Percentiles rank a stretch among this genome's conserved stretches.
phyloP scores from a whole-genome alignment of 2,888 invertebrate species.

The Dryocosmus kuriphilus region DNA sequence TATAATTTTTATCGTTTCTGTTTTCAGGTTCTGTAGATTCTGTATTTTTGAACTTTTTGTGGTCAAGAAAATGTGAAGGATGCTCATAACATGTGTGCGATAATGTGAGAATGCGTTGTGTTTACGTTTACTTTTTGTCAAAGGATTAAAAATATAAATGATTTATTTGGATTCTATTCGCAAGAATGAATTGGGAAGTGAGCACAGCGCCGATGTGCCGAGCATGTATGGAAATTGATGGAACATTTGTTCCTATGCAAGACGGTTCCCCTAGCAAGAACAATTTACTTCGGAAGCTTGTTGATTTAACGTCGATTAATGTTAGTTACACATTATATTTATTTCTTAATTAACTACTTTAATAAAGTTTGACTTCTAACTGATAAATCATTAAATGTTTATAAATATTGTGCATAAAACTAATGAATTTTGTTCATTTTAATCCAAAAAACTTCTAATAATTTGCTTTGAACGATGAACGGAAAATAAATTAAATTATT shows the following conservation, averaged over 20 bases:
- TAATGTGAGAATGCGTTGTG: not conserved
- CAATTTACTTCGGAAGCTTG: conserved; percentile 70
- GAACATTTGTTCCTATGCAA: conserved; percentile 70
- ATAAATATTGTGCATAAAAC: no score
- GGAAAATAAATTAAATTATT: not conserved
- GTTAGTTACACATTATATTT: conserved; percentile 48
- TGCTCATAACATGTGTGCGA: no score
- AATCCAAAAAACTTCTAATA: no score
- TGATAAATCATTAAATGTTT: not conserved
- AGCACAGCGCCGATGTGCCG: conserved; percentile 71
- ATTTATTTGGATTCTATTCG: not conserved
- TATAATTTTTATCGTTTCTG: no score
- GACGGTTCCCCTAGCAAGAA: conserved; percentile 65
- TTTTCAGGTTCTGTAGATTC: no score
- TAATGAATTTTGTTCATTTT: no score
- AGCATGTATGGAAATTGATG: conserved; percentile 73
- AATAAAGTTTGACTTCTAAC: not conserved
- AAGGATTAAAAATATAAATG: not conserved
- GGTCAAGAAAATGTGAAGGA: not conserved
- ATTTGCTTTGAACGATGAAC: no score
- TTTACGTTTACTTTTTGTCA: not conserved
- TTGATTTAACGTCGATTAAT: conserved; percentile 69
- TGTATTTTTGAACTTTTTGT: not conserved
- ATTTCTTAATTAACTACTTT: not conserved
- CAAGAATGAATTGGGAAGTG: conserved; percentile 64